A percentile compares a stretch with the other conserved stretches of the same genome.
phyloP scores from a whole-genome alignment of 2,888 invertebrate species.

The Andrena praecox region DNA sequence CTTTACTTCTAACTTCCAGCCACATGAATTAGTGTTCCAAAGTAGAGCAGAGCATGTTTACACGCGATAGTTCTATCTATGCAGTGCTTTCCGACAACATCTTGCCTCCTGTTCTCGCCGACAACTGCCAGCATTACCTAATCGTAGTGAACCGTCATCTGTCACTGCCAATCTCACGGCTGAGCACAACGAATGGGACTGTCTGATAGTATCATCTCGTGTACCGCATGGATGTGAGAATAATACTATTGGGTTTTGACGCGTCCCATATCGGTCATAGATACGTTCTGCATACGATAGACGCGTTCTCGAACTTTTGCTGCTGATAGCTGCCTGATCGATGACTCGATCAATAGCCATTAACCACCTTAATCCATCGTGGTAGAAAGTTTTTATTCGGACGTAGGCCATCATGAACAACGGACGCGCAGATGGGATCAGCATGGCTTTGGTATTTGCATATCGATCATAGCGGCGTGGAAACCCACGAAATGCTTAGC shows the following conservation, averaged over 20 bases:
- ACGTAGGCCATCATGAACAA: conserved; percentile 29
- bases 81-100: background rate
- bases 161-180: conserved; percentile 56
- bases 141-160: conserved; percentile 48
- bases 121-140: conserved; percentile 37
- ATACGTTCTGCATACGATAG: conserved; percentile 38
- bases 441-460: conserved; percentile 47
- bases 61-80: background rate
- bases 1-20: no score
- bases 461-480: conserved; percentile 21
- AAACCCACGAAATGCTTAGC: conserved; percentile 17
- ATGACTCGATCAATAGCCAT: conserved; percentile 51
- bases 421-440: conserved; percentile 27
- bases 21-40: no score
- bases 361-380: conserved; percentile 41
- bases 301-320: conserved; percentile 51
- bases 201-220: conserved; percentile 42
- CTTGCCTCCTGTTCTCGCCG: background rate
- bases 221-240: conserved; percentile 39
- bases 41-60: no score
- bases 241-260: conserved; percentile 54
- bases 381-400: conserved; percentile 48
- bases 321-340: conserved; percentile 55
- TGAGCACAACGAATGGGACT: conserved; percentile 48
- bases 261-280: conserved; percentile 35